Evolutionary conservation across 2,888 invertebrate species (phyloP), one percentile per base, ranked within the genome.

Genomic region (Cinara cedri): DNA sequence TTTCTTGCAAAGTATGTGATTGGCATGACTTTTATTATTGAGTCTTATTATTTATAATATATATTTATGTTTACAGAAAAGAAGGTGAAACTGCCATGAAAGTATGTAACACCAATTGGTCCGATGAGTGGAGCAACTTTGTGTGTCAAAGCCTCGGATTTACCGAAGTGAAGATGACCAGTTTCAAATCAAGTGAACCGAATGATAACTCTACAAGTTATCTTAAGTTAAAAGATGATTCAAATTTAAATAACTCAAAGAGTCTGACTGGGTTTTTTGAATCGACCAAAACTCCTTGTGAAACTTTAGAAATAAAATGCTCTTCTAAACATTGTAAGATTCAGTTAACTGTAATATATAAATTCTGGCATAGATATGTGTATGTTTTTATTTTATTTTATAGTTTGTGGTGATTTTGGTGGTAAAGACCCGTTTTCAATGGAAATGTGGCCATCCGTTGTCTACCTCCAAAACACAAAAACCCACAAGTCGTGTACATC

Each of bases 401-500:
- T 83, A 88, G 87, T 84, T 55, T 87, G 87, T 83, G 87, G 87
- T 72, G 86, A 85, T 81, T 85, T 86, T 81, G 84, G 85, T 16
- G 83, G 85, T 6, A 81, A 83, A 55, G 84, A 83, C n/a, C 85
- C 85, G 65, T 87, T 86, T 6, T 86, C 87, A 11, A 86, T 87
- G 81, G 87, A 87, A 6, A 88, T 89, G 83, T 90, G 89, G 89
- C 88, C 90, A 0, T 89, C 88, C 72, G 86, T 90, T 1, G 88
- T 88, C 21, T 84, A 90, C 34, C 84, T 90, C 9, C 87, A 86
- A 82, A 87, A 88, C 82, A 85, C 85, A 51, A 85, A 85, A 82
- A 84, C 84, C 46, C 86, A 86, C 75, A 84, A 86, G 19, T 86
- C 87, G 81, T 89, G 89, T 83, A 88, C 88, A 1, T 87, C 87